Percentiles rank a stretch among this genome's conserved stretches.
These are phyloP conservation scores for Mormyrops boulengeri DNA, from an alignment of 2,797 vertebrate genomes.

Conservation along the genomic window DNA sequence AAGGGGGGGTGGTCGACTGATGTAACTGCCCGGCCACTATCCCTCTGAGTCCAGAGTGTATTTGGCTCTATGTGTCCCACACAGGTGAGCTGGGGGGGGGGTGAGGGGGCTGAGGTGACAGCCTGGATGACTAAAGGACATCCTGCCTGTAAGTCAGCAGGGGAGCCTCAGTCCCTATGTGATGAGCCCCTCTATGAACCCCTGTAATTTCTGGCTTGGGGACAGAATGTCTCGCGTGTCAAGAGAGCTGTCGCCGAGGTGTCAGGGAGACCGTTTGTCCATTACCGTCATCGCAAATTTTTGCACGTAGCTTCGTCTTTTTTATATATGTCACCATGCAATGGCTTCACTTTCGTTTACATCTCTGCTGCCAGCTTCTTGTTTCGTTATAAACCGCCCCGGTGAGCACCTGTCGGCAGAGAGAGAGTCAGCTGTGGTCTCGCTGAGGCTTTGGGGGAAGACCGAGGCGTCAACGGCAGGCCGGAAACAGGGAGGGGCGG, in stretches of 20 bases:
- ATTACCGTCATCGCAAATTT: background rate
- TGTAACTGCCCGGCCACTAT: background rate
- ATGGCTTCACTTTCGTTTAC: background rate
- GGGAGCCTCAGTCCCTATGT: background rate
- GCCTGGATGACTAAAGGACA: background rate
- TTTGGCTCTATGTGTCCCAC: conserved; percentile 20
- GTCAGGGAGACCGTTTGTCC: no score
- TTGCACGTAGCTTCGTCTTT: background rate
- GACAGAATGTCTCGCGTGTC: background rate
- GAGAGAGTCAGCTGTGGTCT: background rate
- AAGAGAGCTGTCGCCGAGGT: background rate
- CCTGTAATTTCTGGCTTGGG: background rate
- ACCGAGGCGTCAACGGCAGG: background rate
- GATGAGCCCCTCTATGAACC: background rate
- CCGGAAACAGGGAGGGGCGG: background rate
- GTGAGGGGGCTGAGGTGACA: background rate
- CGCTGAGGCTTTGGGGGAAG: background rate
- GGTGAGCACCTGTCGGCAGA: background rate
- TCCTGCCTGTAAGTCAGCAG: background rate
- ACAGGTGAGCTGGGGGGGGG: background rate
- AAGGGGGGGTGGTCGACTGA: background rate
- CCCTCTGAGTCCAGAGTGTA: conserved; percentile 14
- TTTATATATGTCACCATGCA: background rate
- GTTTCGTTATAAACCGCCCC: background rate
- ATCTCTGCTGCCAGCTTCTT: background rate